Conservation (phyloP, 2,797 vertebrate genomes). For the Mormyrops boulengeri region DNA sequence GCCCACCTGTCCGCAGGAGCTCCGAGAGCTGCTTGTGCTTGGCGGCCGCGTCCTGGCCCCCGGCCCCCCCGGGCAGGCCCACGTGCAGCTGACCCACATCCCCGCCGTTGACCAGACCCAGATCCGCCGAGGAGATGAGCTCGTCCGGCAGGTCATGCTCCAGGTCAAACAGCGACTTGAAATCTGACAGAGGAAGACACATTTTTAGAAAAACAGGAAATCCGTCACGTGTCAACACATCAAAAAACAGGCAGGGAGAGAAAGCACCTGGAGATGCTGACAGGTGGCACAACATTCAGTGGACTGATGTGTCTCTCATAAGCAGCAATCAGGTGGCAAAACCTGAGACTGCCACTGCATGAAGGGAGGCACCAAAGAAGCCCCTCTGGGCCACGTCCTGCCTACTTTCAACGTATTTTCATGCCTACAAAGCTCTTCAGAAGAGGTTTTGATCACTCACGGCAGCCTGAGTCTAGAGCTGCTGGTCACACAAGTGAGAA, state of each 20-base stretch:
- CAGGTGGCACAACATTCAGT: not conserved
- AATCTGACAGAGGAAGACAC: constrained; percentile 64
- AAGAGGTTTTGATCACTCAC: not conserved
- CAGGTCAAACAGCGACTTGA: constrained; percentile 90
- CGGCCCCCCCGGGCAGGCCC: constrained; percentile 66
- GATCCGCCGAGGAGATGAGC: constrained; percentile 88
- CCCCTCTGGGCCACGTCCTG: not conserved
- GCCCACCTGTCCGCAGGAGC: constrained; percentile 72
- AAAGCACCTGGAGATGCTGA: not conserved
- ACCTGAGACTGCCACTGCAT: not conserved
- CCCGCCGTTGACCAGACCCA: constrained; percentile 81
- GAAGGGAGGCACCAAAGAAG: not conserved
- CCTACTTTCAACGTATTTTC: not conserved
- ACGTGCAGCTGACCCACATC: constrained; percentile 84
- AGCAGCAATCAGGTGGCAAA: not conserved
- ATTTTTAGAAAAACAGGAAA: not conserved
- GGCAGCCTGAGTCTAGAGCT: not conserved
- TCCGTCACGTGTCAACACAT: not conserved
- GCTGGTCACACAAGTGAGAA: not conserved
- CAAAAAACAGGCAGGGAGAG: not conserved
- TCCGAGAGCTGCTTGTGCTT: constrained; percentile 99
- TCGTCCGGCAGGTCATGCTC: constrained; percentile 97
- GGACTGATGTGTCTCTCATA: not conserved
- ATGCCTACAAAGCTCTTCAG: not conserved
- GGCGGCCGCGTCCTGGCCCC: constrained; percentile 83